A percentile compares a stretch with the other conserved stretches of the same genome.
phyloP scores from a whole-genome alignment of 2,888 invertebrate species.

The Kuschelorhynchus macadamiae region DNA sequence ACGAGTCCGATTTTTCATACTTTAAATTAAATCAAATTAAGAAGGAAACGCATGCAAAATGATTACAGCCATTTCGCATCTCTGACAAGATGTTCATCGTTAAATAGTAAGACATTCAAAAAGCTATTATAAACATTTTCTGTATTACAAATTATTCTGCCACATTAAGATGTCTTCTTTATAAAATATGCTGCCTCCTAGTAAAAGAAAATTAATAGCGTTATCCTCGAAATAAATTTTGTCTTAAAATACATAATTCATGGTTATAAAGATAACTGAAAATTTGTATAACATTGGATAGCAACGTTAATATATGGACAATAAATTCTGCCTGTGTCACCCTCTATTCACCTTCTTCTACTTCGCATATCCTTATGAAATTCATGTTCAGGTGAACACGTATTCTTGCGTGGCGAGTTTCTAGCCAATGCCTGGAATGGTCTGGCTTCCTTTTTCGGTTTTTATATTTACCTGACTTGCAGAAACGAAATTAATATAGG shows the following conservation, averaged over 20 bases:
- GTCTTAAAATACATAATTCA: conserved; percentile 49
- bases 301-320: conserved; percentile 53
- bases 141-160: conserved; percentile 4
- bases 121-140: too few relatives aligned
- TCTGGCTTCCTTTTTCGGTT: conserved; percentile 3
- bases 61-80: too few relatives aligned
- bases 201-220: conserved; percentile 39
- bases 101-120: too few relatives aligned
- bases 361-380: conserved; percentile 57
- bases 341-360: conserved; percentile 45
- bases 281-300: conserved; percentile 53
- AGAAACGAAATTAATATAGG: too few relatives aligned
- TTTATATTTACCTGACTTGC: background rate
- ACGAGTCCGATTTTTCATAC: too few relatives aligned
- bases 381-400: conserved; percentile 59
- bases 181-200: conserved; percentile 24
- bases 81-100: too few relatives aligned
- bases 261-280: conserved; percentile 52
- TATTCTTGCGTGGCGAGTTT: background rate
- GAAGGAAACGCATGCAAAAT: too few relatives aligned
- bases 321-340: conserved; percentile 54
- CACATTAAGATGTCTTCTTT: conserved; percentile 7
- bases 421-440: conserved; percentile 4
- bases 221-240: conserved; percentile 40
- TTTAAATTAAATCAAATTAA: too few relatives aligned